A percentile compares a stretch with the other conserved stretches of the same genome.
Conservation (phyloP, 2,888 invertebrate genomes). For the Gortyna flavago region DNA sequence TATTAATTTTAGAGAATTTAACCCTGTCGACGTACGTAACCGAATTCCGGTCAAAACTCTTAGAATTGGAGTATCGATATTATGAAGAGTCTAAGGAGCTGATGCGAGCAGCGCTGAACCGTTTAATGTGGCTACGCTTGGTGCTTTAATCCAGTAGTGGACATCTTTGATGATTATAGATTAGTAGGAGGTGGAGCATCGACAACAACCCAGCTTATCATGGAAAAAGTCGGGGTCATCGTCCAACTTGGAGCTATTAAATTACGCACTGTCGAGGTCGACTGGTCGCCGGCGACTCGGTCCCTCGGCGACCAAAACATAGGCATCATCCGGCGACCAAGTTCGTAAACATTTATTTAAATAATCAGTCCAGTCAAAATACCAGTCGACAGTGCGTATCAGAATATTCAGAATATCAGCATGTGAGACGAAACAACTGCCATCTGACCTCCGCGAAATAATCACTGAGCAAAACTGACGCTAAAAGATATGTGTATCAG, state of each 20-base stretch:
- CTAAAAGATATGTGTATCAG: constrained; percentile 5
- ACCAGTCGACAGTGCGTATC: too few relatives aligned
- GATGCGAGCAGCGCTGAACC: background rate
- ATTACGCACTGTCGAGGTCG: too few relatives aligned
- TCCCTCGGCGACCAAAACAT: too few relatives aligned
- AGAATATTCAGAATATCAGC: background rate
- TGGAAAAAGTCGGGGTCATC: background rate
- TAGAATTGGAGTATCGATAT: background rate
- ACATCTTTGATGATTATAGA: background rate
- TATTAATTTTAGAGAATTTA: background rate
- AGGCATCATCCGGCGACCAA: too few relatives aligned
- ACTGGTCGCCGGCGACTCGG: too few relatives aligned
- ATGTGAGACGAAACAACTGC: background rate
- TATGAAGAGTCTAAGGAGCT: background rate
- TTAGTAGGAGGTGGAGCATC: background rate
- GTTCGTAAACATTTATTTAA: too few relatives aligned
- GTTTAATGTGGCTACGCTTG: background rate
- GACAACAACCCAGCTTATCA: background rate
- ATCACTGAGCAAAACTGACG: constrained; percentile 4
- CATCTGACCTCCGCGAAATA: constrained; percentile 20
- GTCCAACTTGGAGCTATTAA: too few relatives aligned
- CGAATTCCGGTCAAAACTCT: background rate
- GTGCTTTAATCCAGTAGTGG: background rate
- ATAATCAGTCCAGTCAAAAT: too few relatives aligned
- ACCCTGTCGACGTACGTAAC: background rate